These are phyloP conservation scores for Scaptomyza flava DNA, from an alignment of 2,888 invertebrate species.

Conservation along the genomic window DNA sequence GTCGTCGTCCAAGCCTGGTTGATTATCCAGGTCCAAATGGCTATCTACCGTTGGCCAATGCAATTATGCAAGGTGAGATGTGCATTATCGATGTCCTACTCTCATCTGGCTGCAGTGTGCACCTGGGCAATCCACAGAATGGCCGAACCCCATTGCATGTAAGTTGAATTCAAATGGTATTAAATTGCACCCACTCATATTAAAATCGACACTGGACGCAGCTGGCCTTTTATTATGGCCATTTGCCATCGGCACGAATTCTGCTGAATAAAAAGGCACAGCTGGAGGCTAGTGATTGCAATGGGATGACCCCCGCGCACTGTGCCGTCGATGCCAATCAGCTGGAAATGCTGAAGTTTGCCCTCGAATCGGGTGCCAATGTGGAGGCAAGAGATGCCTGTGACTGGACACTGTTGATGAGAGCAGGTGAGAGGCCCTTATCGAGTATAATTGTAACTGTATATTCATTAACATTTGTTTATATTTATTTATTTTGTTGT, in stretches of 20 bases:
- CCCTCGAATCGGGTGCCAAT: constrained; percentile 82
- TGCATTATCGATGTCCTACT: constrained; percentile 82
- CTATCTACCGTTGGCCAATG: constrained; percentile 82
- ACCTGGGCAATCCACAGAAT: constrained; percentile 79
- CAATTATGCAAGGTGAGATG: constrained; percentile 81
- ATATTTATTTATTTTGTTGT: background rate
- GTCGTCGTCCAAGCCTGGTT: constrained; percentile 78
- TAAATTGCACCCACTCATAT: background rate
- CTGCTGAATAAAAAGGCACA: constrained; percentile 83
- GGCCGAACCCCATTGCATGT: constrained; percentile 83
- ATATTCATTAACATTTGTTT: constrained; percentile 3
- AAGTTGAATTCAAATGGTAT: constrained; percentile 31
- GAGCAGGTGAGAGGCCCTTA: constrained; percentile 74
- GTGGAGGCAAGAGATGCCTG: constrained; percentile 80
- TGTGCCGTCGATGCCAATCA: constrained; percentile 83
- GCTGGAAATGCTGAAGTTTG: constrained; percentile 82
- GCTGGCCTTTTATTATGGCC: constrained; percentile 83
- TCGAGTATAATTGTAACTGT: background rate
- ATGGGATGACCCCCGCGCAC: constrained; percentile 83
- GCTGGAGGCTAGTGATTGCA: constrained; percentile 81
- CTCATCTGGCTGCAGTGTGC: constrained; percentile 80
- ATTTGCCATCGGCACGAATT: constrained; percentile 81
- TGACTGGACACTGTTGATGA: constrained; percentile 83
- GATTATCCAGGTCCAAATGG: constrained; percentile 82
- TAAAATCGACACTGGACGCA: constrained; percentile 27